Evolutionary conservation across 2,888 invertebrate genomes (phyloP).

Genomic region (Cinara cedri): DNA sequence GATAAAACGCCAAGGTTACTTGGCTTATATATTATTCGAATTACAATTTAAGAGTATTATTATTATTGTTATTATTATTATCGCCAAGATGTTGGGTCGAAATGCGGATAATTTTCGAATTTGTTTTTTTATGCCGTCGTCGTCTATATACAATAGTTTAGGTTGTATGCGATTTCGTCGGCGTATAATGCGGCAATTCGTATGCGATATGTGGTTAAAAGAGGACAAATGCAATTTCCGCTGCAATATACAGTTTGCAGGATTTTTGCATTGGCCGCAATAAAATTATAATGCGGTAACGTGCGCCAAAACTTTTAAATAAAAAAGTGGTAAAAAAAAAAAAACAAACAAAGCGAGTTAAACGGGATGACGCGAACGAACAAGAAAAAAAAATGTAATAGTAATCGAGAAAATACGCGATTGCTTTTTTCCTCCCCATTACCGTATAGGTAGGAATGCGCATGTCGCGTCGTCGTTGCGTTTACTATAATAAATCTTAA

Average conservation of each 20-base stretch:
- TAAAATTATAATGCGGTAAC: constrained; percentile 53
- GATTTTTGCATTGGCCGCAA: constrained; percentile 39
- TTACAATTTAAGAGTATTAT: not conserved
- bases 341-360: constrained; percentile 38
- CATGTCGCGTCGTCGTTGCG: not conserved
- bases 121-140: constrained; percentile 6
- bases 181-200: constrained; percentile 46
- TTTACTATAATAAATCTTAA: constrained; percentile 37
- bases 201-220: constrained; percentile 41
- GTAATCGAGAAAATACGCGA: constrained; percentile 48
- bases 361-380: not conserved
- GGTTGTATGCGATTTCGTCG: not conserved
- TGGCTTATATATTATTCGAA: not conserved
- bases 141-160: constrained; percentile 4
- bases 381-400: constrained; percentile 20
- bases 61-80: constrained; percentile 3
- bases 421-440: constrained; percentile 37
- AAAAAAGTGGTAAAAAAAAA: constrained; percentile 28
- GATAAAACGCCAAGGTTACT: not conserved
- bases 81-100: not conserved
- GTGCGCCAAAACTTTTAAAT: constrained; percentile 48
- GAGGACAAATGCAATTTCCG: constrained; percentile 40
- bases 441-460: too few species aligned
- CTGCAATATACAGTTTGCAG: constrained; percentile 14
- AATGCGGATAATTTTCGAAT: constrained; percentile 4